Conservation (phyloP, 2,888 invertebrate species). For the Tetragnatha montana region DNA sequence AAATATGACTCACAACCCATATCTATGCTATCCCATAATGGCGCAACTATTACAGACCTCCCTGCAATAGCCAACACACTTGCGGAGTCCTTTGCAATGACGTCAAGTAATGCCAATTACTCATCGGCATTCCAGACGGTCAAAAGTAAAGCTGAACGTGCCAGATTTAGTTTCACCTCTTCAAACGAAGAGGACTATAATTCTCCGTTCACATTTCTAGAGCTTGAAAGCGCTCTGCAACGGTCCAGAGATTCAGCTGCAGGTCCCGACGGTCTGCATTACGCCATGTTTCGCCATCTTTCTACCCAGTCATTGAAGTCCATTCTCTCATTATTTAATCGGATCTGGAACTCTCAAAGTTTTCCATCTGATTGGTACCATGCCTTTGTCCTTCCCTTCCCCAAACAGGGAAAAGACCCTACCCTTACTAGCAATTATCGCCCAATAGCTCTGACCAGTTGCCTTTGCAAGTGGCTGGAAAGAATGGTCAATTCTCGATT, state of each 20-base stretch:
- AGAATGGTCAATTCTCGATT: conserved; percentile 72
- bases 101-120: background rate
- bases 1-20: background rate
- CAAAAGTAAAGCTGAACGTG: background rate
- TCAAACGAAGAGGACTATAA: background rate
- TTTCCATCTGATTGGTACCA: background rate
- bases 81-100: background rate
- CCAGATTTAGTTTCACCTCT: background rate
- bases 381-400: background rate
- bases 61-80: background rate
- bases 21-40: background rate
- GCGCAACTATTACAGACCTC: background rate
- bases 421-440: background rate
- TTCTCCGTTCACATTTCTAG: background rate
- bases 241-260: background rate
- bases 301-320: background rate
- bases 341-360: background rate
- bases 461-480: conserved; percentile 73
- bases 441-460: conserved; percentile 73
- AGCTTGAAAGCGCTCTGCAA: background rate
- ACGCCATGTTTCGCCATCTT: background rate
- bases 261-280: background rate
- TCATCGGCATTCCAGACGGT: background rate
- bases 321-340: conserved; percentile 1
- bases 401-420: conserved; percentile 3